Conservation (phyloP, 2,888 invertebrate genomes). For the Hypomecis punctinalis region DNA sequence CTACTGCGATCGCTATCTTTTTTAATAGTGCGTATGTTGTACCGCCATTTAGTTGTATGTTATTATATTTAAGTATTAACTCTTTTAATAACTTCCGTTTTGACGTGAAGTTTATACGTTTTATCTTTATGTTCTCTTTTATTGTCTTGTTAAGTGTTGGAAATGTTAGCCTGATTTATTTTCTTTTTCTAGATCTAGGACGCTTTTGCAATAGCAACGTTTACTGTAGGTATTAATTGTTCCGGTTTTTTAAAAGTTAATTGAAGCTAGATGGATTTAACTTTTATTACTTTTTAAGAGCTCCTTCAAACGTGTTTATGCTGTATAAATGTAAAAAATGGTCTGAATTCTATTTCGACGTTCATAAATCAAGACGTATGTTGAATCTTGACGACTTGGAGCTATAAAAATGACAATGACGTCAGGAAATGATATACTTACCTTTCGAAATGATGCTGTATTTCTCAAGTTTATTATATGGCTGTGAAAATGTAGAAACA, state of each 20-base stretch:
- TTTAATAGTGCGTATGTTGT: conserved; percentile 43
- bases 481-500: not conserved
- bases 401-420: conserved; percentile 31
- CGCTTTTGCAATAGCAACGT: conserved; percentile 38
- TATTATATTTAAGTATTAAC: conserved; percentile 8
- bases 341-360: conserved; percentile 9
- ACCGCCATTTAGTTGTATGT: conserved; percentile 12
- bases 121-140: conserved; percentile 53
- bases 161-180: conserved; percentile 25
- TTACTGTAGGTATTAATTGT: conserved; percentile 7
- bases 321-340: conserved; percentile 21
- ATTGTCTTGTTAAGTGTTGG: conserved; percentile 47
- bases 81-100: conserved; percentile 49
- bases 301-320: conserved; percentile 28
- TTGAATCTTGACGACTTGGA: conserved; percentile 16
- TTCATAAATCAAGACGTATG: conserved; percentile 24
- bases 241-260: conserved; percentile 29
- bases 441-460: conserved; percentile 1
- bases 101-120: conserved; percentile 37
- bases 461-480: conserved; percentile 9
- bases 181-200: conserved; percentile 27
- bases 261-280: conserved; percentile 14
- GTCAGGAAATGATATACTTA: conserved; percentile 23
- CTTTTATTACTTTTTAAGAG: conserved; percentile 24
- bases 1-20: conserved; percentile 44